These are phyloP conservation scores for Solen grandis DNA, from an alignment of 1,140 invertebrate genomes.

Conservation along the genomic window DNA sequence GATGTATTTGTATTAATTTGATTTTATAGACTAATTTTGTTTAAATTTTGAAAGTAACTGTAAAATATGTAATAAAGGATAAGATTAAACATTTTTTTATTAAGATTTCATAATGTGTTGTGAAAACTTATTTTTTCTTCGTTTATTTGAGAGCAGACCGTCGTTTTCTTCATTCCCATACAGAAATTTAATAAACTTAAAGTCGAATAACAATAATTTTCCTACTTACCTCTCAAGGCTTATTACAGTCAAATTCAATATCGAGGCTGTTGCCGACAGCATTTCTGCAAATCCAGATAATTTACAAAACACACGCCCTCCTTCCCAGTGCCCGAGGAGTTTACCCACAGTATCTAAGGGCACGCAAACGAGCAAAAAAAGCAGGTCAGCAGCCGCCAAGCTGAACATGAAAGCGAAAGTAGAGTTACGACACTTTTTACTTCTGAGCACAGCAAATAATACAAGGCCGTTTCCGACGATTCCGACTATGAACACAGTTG, in stretches of 20 bases:
- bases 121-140: no score
- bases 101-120: no score
- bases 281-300: constrained; percentile 13
- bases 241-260: constrained; percentile 15
- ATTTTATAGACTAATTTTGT: no score
- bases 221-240: constrained; percentile 19
- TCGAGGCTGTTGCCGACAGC: constrained; percentile 14
- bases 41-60: no score
- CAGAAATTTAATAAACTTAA: no score
- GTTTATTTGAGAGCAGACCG: no score
- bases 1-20: no score
- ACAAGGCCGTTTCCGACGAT: constrained; percentile 12
- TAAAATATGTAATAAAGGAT: no score
- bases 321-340: constrained; percentile 13
- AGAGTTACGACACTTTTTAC: constrained; percentile 11
- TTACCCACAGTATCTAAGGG: constrained; percentile 14
- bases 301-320: constrained; percentile 24
- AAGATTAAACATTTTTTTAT: no score
- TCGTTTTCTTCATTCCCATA: no score
- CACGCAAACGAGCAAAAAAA: constrained; percentile 9
- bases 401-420: constrained; percentile 20
- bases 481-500: constrained; percentile 4
- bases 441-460: constrained; percentile 13
- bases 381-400: constrained; percentile 9
- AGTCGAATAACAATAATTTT: no score